Base-by-base conservation (phyloP, 2,113 vertebrate genomes). In the Phaethon lepturus region DNA sequence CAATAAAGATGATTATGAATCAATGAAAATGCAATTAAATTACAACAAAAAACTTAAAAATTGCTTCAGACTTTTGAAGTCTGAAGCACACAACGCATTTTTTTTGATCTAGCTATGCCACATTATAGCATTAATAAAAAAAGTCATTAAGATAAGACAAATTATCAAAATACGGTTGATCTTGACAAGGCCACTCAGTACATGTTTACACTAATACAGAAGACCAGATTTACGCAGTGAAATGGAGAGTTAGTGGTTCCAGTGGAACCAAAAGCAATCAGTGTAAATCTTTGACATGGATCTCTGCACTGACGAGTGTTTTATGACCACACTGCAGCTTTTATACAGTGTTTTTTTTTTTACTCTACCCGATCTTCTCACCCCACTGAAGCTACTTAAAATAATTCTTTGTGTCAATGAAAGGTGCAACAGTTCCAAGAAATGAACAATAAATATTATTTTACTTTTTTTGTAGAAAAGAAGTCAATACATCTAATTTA, bases 121-220 rank as follows among this genome's bases (percentile, higher is more conserved):
- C 22, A 90, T 96, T 71, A 90, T 81, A 94, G 66, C 64, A 94
- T 95, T 97, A 92, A 87, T 82, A 72, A 88, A 75, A 92, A 93
- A 96, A 91, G 33, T 94, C 52, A 96, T 93, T 95, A 97, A 96
- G 96, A 97, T 95, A 97, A 98, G 97, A 94, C 63, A 97, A 97
- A 96, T 97, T 88, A 97, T 97, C 86, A 95, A 97, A 98, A 98
- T 94, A 97, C 78, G 92, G 91, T 86, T 97, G 75, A 96, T 97
- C 94, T 86, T 95, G 97, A 98, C 96, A 96, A 96, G 86, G 79
- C 47, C 95, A 78, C 85, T 95, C 93, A 77, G 50, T 66, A 84
- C 72, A 63, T 80, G 55, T 95, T 97, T 94, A 86, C 82, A 94
- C 53, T 80, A 95, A 96, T 93, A 90, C 40, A 87, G 81, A 98